A percentile compares a stretch with the other conserved stretches of the same genome.
These are phyloP conservation scores for Pempheris klunzingeri DNA, from an alignment of 2,797 vertebrate species.

Conservation along the genomic window DNA sequence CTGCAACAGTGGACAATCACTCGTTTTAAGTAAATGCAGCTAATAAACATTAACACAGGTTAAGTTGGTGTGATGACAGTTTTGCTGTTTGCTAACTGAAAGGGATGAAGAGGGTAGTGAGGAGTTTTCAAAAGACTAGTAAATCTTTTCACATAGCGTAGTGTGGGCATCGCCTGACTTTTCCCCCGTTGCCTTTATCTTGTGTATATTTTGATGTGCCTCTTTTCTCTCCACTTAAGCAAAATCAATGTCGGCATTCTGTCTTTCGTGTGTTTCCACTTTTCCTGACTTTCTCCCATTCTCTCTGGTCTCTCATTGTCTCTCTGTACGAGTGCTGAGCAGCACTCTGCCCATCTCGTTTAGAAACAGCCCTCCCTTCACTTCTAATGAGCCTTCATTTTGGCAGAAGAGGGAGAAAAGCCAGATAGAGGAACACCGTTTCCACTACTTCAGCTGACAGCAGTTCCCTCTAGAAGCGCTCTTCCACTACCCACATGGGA, in stretches of 20 bases:
- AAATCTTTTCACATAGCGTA: too few relatives aligned
- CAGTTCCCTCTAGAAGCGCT: constrained; percentile 71
- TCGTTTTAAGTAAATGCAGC: constrained; percentile 4
- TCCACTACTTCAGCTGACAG: constrained; percentile 77
- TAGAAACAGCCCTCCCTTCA: constrained; percentile 79
- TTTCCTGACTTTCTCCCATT: constrained; percentile 34
- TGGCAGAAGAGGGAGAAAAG: constrained; percentile 76
- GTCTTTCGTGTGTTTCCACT: constrained; percentile 26
- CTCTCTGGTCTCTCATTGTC: constrained; percentile 40
- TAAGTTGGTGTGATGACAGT: neutral
- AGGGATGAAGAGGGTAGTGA: neutral
- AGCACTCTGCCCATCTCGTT: constrained; percentile 80
- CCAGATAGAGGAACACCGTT: constrained; percentile 68
- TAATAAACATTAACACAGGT: neutral
- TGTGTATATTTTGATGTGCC: neutral
- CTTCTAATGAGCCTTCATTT: constrained; percentile 83
- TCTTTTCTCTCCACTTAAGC: constrained; percentile 14
- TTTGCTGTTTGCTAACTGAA: neutral
- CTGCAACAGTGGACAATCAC: neutral
- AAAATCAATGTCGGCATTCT: constrained; percentile 34
- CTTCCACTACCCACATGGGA: constrained; percentile 72
- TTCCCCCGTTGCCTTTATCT: constrained; percentile 5
- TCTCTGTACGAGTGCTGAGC: constrained; percentile 69
- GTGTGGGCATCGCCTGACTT: neutral
- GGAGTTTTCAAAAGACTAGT: neutral